Base-by-base conservation (phyloP, 2,113 vertebrate genomes). In the Mixornis gularis region DNA sequence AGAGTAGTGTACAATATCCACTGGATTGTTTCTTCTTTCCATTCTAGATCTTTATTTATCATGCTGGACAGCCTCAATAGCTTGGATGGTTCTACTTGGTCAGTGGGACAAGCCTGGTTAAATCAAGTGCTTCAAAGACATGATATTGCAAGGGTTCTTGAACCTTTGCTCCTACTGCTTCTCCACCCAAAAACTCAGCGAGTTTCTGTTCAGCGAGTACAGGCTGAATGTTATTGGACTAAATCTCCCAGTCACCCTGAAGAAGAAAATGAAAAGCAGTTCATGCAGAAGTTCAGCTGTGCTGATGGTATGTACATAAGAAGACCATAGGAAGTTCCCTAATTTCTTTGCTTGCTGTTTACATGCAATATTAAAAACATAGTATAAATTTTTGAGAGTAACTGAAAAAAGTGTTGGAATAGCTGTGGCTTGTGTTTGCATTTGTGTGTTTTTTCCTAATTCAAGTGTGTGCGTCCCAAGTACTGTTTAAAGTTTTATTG, bases 161-260 rank as follows among this genome's bases (percentile, higher is more conserved):
- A 99, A 92, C 99, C 99, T 40, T 98, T 99, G 64, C 98, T 99
- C 4, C 97, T 99, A 15, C 97, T 99, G 40, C 97, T 99, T 77
- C 98, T 99, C 29, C 99, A 99, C 93, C 99, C 99, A 20, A 99
- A 99, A 97, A 99, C 99, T 69, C 99, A 99, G 85, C 96, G 99
- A 17, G 98, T 99, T 81, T 99, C 99, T 59, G 99, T 99, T 93
- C 99, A 99, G 92, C 98, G 98, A 68, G 99, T 99, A 19, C 99
- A 99, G 93, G 98, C 98, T 43, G 99, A 99, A 81, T 97, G 98
- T 56, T 98, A 98, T 76, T 99, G 98, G 98, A 97, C 97, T 90
- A 98, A 98, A 79, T 96, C 97, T 76, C 91, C 97, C 36, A 96
- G 56, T 87, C 96, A 93, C 10, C 88, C 94, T 25, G 96, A 95